Evolutionary conservation across 2,113 vertebrate genomes (phyloP).

Genomic region (Oreotrochilus melanogaster): DNA sequence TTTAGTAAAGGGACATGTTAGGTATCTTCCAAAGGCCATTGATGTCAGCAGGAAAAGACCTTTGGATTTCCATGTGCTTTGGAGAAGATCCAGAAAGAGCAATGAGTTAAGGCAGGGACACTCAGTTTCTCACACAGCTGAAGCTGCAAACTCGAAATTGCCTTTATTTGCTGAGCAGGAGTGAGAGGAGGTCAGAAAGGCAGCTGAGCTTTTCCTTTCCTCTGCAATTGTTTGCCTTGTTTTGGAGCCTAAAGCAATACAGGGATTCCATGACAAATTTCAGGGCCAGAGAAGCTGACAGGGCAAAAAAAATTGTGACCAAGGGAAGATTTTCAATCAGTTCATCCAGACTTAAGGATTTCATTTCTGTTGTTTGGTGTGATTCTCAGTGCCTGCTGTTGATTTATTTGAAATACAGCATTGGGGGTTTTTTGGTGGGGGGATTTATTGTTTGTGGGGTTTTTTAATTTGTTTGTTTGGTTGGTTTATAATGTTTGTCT

Average conservation of each 20-base stretch:
- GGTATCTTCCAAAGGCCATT: neutral
- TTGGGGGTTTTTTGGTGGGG: neutral
- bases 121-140: neutral
- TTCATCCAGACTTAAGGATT: neutral
- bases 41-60: neutral
- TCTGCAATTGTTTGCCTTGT: conserved; percentile 33
- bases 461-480: too few species aligned
- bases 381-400: neutral
- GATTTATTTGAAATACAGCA: neutral
- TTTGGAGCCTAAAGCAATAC: conserved; percentile 50
- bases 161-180: neutral
- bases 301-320: neutral
- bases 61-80: neutral
- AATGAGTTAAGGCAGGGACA: neutral
- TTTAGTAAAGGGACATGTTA: neutral
- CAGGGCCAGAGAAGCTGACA: conserved; percentile 1
- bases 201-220: conserved; percentile 31
- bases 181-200: neutral
- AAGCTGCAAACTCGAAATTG: neutral
- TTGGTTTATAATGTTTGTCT: too few species aligned
- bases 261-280: conserved; percentile 35
- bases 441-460: neutral
- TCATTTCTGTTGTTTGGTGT: neutral
- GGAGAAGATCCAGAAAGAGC: neutral
- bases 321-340: neutral